Percentiles rank a stretch among this genome's conserved stretches.
These are phyloP conservation scores for Hirtodrosophila confusa DNA, from an alignment of 2,888 invertebrate genomes.

Conservation along the genomic window DNA sequence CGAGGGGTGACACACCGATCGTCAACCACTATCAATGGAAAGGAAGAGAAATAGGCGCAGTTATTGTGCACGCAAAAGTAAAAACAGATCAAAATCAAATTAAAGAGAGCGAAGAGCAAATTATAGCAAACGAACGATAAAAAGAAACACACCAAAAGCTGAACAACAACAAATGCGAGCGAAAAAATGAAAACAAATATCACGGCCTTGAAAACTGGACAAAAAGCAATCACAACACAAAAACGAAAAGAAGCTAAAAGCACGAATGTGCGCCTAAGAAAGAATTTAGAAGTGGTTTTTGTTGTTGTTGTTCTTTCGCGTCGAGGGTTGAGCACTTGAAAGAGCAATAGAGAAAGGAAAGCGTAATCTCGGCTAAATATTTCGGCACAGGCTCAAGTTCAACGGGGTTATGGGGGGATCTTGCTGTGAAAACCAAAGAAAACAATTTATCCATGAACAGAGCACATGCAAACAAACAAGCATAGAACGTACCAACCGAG, in stretches of 20 bases:
- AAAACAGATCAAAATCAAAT: conserved; percentile 42
- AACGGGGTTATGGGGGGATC: conserved; percentile 18
- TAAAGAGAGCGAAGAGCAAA: conserved; percentile 15
- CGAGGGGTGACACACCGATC: too few species aligned
- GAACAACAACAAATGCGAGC: conserved; percentile 31
- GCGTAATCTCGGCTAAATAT: conserved; percentile 39
- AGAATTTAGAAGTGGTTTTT: conserved; percentile 45
- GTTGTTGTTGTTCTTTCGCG: conserved; percentile 14
- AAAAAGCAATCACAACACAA: conserved; percentile 37
- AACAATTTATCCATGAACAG: conserved; percentile 1
- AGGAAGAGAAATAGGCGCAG: conserved; percentile 20
- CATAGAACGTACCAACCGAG: conserved; percentile 10
- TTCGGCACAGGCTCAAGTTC: conserved; percentile 38
- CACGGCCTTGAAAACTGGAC: conserved; percentile 68
- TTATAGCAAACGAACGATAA: conserved; percentile 5
- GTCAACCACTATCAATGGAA: not conserved
- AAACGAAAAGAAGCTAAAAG: conserved; percentile 28
- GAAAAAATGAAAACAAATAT: conserved; percentile 58
- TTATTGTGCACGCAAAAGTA: conserved; percentile 8
- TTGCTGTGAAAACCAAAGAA: conserved; percentile 16
- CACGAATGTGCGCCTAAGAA: conserved; percentile 29
- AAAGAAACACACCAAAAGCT: conserved; percentile 8
- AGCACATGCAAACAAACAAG: not conserved
- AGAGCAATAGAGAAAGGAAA: conserved; percentile 26
- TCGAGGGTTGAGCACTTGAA: conserved; percentile 39